Percentiles rank a stretch among this genome's conserved stretches.
These are phyloP conservation scores for Pseudococcus longispinus DNA, from an alignment of 2,888 invertebrate species.

Conservation along the genomic window DNA sequence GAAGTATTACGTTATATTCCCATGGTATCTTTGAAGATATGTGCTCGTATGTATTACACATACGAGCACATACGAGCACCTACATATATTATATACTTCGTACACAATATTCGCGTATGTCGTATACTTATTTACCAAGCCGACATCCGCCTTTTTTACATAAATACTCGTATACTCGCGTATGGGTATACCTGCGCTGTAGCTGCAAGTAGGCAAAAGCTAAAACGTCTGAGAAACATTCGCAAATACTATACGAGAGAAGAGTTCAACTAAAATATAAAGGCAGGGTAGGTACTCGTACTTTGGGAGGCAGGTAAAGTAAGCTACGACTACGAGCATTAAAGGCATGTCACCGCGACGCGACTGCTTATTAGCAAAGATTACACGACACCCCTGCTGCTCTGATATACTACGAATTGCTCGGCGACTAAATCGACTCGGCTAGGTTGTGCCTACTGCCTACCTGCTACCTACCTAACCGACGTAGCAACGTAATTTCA, in stretches of 20 bases:
- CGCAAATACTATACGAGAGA: background rate
- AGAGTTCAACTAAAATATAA: background rate
- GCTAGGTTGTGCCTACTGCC: background rate
- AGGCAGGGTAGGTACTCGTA: too few species aligned
- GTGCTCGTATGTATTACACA: background rate
- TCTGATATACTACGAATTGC: background rate
- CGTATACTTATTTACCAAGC: background rate
- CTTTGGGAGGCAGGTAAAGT: too few species aligned
- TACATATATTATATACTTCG: background rate
- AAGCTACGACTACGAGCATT: too few species aligned
- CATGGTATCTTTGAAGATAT: background rate
- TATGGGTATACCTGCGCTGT: too few species aligned
- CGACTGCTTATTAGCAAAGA: background rate
- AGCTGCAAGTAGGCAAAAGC: background rate
- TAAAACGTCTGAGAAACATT: background rate
- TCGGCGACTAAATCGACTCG: background rate
- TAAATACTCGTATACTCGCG: too few species aligned
- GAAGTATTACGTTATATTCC: slow-evolving; percentile 30
- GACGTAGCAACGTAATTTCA: background rate
- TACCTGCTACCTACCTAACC: background rate
- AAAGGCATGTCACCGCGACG: too few species aligned
- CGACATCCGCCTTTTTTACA: too few species aligned
- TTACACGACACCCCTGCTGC: background rate
- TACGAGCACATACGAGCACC: background rate
- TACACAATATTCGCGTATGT: background rate